Conservation (phyloP, 2,888 invertebrate genomes). For the Kuschelorhynchus macadamiae region DNA sequence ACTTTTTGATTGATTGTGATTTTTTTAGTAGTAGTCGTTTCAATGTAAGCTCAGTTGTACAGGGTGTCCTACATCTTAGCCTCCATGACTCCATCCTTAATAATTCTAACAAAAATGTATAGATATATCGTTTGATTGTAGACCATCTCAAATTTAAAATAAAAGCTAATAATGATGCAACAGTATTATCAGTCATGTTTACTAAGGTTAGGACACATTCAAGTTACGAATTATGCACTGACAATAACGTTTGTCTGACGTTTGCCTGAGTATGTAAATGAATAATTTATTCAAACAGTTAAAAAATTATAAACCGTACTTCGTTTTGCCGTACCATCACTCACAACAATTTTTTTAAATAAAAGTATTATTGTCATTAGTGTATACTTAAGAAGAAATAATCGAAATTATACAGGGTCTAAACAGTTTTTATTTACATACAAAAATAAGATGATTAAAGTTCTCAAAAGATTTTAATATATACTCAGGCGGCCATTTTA, state of each 20-base stretch:
- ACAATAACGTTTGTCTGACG: no score
- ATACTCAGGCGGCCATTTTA: constrained; percentile 32
- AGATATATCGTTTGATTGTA: constrained; percentile 43
- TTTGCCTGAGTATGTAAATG: no score
- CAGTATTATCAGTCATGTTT: constrained; percentile 50
- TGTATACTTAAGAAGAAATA: no score
- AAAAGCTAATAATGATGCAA: constrained; percentile 8
- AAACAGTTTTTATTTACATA: no score
- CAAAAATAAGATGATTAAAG: no score
- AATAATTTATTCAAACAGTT: no score
- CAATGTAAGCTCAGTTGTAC: constrained; percentile 56
- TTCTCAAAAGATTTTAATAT: no score
- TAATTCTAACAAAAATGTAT: neutral
- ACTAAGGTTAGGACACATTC: constrained; percentile 54
- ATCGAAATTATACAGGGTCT: no score
- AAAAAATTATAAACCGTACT: no score
- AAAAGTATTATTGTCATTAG: no score
- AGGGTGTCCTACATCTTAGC: constrained; percentile 52
- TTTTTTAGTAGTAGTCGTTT: constrained; percentile 56
- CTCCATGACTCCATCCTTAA: constrained; percentile 48
- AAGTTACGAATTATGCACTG: constrained; percentile 24
- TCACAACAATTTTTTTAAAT: no score
- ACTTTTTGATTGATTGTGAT: constrained; percentile 58
- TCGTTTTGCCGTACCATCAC: no score
- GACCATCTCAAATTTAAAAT: neutral